Percentiles rank a stretch among this genome's conserved stretches.
phyloP scores from a whole-genome alignment of 2,797 vertebrate genomes.

The Manis pentadactyla region DNA sequence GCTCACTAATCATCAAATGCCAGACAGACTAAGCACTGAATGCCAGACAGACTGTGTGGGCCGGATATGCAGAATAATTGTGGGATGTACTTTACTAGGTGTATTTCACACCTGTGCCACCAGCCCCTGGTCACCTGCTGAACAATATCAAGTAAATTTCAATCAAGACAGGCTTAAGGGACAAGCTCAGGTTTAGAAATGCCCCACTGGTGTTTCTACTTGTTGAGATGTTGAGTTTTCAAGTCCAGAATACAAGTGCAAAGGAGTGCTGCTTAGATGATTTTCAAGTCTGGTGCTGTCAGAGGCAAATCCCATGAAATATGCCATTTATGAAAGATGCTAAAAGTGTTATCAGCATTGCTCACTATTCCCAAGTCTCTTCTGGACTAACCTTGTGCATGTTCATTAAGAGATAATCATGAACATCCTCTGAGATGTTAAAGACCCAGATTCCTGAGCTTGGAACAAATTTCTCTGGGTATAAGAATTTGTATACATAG shows the following conservation, averaged over 20 bases:
- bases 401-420: conserved; percentile 66
- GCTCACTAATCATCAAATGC: background rate
- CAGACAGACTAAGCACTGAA: background rate
- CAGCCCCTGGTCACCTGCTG: background rate
- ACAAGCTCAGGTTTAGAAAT: background rate
- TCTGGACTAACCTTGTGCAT: conserved; percentile 58
- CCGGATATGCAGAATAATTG: background rate
- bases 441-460: conserved; percentile 25
- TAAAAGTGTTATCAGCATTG: conserved; percentile 35
- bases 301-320: conserved; percentile 57
- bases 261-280: conserved; percentile 18
- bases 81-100: background rate
- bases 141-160: background rate
- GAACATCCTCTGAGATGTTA: conserved; percentile 45
- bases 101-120: background rate
- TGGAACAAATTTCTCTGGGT: conserved; percentile 54
- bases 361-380: conserved; percentile 64
- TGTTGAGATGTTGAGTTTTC: conserved; percentile 17
- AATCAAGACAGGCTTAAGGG: background rate
- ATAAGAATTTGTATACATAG: background rate
- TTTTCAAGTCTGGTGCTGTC: conserved; percentile 54
- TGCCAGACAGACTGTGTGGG: background rate
- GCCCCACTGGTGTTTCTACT: background rate
- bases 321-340: conserved; percentile 44
- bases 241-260: background rate